Base-by-base conservation (phyloP, 2,113 vertebrate genomes). In the Leucopsar rothschildi region DNA sequence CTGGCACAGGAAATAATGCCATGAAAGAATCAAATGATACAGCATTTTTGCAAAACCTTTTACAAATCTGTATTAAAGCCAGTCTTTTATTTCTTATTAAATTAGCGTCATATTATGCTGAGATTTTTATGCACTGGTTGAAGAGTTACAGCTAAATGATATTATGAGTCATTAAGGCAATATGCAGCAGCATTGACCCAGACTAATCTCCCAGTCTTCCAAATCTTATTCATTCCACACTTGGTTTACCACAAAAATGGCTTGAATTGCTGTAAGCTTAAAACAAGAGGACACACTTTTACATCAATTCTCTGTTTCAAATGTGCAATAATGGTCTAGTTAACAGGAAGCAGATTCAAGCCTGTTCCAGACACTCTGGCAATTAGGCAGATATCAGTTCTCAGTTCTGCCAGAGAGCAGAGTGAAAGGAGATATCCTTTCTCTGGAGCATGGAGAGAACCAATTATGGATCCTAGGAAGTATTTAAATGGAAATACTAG, bases 321-420 rank as follows among this genome's bases (percentile, higher is more conserved):
- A 53, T 25, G 44, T 37, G 12, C 31, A 49, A 3, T 70, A 81
- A 37, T 4, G 39, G n/a, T 52, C 89, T 81, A 25, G 52, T 76
- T 93, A 93, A 95, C 64, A 86, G 94, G 92, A 96, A 94, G 68
- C 94, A 96, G 85, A 81, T 40, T 75, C 90, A 52, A 50, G 72
- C 44, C 18, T 39, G 75, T 55, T 75, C 28, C 79, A 83, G 93
- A 63, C 66, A 70, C 11, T 2, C 60, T 71, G 90, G n/a, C 49
- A 90, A 42, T 86, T 83, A 88, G 28, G 33, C 16, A 18, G n/a
- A 12, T n/a, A 40, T 83, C 84, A 75, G n/a, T 31, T 31, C 39
- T 90, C 19, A 27, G 3, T 63, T 70, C 75, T 83, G 42, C 47
- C 75, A 73, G n/a, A 70, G 47, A 39, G 29, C 20, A 16, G 24